phyloP scores from a whole-genome alignment of 23 tunicate genomes.

The Oikopleura vanhoeffeni region DNA sequence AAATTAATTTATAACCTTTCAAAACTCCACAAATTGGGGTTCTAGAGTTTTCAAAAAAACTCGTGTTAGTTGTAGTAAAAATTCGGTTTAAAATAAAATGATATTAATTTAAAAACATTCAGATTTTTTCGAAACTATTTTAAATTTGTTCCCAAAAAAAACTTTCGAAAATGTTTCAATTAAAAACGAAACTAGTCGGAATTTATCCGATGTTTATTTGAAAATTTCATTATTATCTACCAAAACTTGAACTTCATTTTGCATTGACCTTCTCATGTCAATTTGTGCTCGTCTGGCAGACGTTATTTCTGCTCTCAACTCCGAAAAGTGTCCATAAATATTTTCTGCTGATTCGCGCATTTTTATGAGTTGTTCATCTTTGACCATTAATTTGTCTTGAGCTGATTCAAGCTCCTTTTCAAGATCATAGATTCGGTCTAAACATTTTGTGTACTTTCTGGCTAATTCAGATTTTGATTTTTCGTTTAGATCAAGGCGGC shows the following conservation, averaged over 20 bases:
- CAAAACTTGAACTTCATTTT: slow-evolving; percentile 9
- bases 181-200: too few relatives aligned
- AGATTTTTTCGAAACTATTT: too few relatives aligned
- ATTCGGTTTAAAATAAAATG: too few relatives aligned
- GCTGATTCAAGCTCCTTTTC: neutral
- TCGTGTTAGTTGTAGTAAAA: too few relatives aligned
- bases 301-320: neutral
- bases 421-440: neutral
- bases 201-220: too few relatives aligned
- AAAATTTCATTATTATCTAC: too few relatives aligned
- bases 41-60: too few relatives aligned
- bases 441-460: neutral
- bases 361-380: neutral
- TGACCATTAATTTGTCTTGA: neutral
- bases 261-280: slow-evolving; percentile 1
- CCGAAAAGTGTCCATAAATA: neutral
- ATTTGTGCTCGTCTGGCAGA: slow-evolving; percentile 10
- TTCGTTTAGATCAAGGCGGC: neutral
- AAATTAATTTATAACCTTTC: too few relatives aligned
- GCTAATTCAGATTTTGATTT: neutral
- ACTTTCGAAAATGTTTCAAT: too few relatives aligned
- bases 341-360: neutral
- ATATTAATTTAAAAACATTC: too few relatives aligned
- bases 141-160: too few relatives aligned
- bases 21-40: too few relatives aligned